Base-by-base conservation (phyloP, 2,888 invertebrate genomes). In the Tillus elongatus region DNA sequence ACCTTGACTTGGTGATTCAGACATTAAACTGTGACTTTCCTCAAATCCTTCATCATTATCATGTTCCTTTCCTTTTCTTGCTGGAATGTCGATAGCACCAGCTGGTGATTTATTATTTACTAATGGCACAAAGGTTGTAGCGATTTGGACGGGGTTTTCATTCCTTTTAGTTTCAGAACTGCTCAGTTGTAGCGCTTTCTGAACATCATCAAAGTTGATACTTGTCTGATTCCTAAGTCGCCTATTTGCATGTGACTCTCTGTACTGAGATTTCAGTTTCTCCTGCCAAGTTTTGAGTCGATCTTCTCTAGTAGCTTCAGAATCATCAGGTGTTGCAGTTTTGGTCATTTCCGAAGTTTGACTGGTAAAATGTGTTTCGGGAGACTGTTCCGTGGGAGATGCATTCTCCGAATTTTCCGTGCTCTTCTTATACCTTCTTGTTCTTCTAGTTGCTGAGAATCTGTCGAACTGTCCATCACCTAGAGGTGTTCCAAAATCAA, bases 1-100 rank as follows among this genome's bases (percentile, higher is more conserved):
- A 29, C 86, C 87, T 52, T 87, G 87, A 30, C 87, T 87, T 2
- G 86, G 79, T 4, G 85, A 87, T 59, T 88, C 88, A 0, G 88
- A 88, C 53, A 87, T 84, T 35, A 89, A 69, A 56, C 87, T 88
- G 56, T 88, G 88, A 0, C 87, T 87, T 67, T 90, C 90, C 60
- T 90, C 89, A 55, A 90, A 90, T 4, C 90, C 89, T 70, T 90
- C 89, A 57, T 90, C 90, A 54, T 87, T 84, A 51, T 89, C 88
- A 45, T 78, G 78, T 45, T 82, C 82, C 38, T 63, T 66, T 41
- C 45, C 50, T 58, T 63, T 41, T 37, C 60, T 40, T 56, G 58
- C 11, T 47, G 66, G 35, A 50, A 57, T 33, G 58, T 61, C 40
- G 58, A 56, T 54, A 62, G 42, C 60, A 49, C 15, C 49, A 12